Percentiles rank a stretch among this genome's conserved stretches.
Evolutionary conservation across 2,113 vertebrate species (phyloP).

Genomic region (Myocastor coypus): DNA sequence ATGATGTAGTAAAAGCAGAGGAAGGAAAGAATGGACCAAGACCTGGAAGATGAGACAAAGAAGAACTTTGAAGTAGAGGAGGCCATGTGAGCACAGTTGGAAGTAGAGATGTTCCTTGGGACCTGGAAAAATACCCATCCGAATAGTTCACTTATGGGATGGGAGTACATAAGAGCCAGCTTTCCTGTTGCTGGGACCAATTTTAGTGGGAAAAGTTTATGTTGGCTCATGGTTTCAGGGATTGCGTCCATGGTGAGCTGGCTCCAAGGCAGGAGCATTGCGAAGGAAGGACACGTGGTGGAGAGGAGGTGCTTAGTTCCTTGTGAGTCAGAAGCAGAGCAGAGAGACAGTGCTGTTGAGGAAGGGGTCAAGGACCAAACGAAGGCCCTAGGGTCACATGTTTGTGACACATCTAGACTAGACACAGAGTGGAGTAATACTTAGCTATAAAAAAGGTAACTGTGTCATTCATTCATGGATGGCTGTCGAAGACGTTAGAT

Average conservation of each 20-base stretch:
- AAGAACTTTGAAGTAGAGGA: background rate
- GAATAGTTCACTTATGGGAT: background rate
- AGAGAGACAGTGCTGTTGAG: background rate
- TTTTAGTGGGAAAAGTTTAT: background rate
- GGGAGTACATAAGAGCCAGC: background rate
- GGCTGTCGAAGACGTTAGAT: background rate
- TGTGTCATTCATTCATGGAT: background rate
- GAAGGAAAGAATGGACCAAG: background rate
- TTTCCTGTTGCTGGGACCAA: background rate
- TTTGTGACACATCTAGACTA: background rate
- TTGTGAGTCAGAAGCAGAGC: background rate
- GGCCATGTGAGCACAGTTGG: background rate
- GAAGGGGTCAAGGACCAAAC: background rate
- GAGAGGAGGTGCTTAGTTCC: background rate
- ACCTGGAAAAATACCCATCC: background rate
- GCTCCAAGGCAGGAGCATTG: background rate
- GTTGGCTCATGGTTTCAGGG: background rate
- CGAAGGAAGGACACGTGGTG: background rate
- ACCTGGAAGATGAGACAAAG: background rate
- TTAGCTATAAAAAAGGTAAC: background rate
- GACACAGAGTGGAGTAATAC: background rate
- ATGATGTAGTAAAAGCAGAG: background rate
- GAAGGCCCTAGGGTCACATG: too few relatives aligned
- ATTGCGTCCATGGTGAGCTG: background rate
- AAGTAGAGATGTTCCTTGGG: background rate